Base-by-base conservation (phyloP, 1,140 invertebrate genomes). In the Thrips palmi region DNA sequence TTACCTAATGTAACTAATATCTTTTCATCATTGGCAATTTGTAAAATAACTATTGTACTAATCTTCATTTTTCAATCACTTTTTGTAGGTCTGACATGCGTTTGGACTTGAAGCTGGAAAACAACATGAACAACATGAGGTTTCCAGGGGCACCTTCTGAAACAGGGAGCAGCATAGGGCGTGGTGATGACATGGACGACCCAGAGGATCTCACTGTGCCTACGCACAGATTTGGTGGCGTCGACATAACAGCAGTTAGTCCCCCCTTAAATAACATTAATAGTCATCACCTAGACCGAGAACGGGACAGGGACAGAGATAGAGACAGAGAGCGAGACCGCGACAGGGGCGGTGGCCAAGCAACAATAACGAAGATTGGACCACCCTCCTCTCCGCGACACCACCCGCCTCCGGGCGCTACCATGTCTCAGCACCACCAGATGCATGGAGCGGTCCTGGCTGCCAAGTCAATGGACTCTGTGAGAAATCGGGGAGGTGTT, bases 121-220 rank as follows among this genome's bases (percentile, higher is more conserved):
- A 68, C 59, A 62, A 10, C 41, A 58, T 8, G 54, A 51, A 1
- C 4, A 68, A 70, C 34, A 59, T 55, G 41, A 55, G 54, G 3
- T 60, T 55, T 48, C 66, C 65, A 0, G 61, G 62, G 1, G 71
- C 72, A 2, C 64, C 70, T 0, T 76, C 73, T 0, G 73, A 76
- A 50, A 68, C 65, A 15, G 68, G 67, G 1, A 77, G 73, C 51
- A 77, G 71, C 11, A 53, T 77, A 2, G 75, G 74, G 49, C 74
- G 74, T 1, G 75, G 75, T 37, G 74, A 83, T n/a, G n/a, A n/a
- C n/a, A n/a, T n/a, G n/a, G n/a, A n/a, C 48, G 80, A 84, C 51
- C 77, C 79, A 8, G 79, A 86, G 52, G 81, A 84, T 46, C 60
- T 86, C 12, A 81, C 78, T 30, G 57, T 75, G 4, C 33, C 44